Evolutionary conservation across 1,140 invertebrate species (phyloP), one percentile per base, ranked within the genome.

Genomic region (Philaenus spumarius): DNA sequence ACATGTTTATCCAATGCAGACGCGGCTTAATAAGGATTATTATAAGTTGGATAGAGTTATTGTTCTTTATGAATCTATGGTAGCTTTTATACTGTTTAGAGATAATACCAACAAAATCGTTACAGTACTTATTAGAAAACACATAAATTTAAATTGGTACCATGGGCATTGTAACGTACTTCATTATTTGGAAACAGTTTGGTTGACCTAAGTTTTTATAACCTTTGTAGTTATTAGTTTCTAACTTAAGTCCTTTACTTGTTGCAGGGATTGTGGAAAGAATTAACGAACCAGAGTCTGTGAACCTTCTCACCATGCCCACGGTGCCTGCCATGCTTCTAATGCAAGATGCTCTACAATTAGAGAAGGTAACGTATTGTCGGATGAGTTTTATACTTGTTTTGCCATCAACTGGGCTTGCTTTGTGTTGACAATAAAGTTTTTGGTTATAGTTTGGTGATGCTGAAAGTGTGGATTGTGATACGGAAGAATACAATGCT

Each of bases 291-390:
- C 20, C 39, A 22, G 62, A 58, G 46, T 24, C 39, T 4, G 23
- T 50, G 58, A 69, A 78, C 24, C 75, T 73, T 24, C 74, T 78
- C 56, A 81, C 76, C 50, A 82, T 83, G 74, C 80, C 81, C 51
- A 77, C 73, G 46, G 74, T 82, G 62, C 77, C 81, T 9, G 76
- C 77, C 23, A 78, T 80, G 60, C 80, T 81, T 70, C 70, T 82
- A 62, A 75, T 77, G 19, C 77, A 80, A 67, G 78, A 75, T 58
- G 75, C 80, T 42, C 79, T 82, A 68, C 77, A 80, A 55, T 69
- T 86, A 42, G 85, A 87, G 68, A 86, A 85, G 77, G 83, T 85
- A 69, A 30, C 9, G 26, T 3, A 30, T 30, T 30, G 61, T 62
- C 46, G n/a, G 24, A 20, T 56, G n/a, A 6, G 19, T 56, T 9